Evolutionary conservation across 2,888 invertebrate genomes (phyloP).

Genomic region (Chesias legatella): DNA sequence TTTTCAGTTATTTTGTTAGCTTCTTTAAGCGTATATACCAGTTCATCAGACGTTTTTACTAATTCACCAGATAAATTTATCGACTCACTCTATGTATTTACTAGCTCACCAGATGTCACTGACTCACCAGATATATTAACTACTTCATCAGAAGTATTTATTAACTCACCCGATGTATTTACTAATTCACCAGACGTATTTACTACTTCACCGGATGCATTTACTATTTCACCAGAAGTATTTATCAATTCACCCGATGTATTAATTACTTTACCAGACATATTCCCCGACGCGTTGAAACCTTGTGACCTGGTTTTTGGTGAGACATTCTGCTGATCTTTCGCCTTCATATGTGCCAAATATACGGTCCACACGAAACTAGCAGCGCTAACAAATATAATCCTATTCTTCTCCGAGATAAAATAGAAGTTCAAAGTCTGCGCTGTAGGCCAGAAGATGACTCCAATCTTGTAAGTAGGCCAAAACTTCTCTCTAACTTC

Average conservation of each 20-base stretch:
- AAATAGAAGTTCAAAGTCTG: conserved; percentile 87
- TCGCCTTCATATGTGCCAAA: conserved; percentile 86
- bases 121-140: background rate
- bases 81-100: background rate
- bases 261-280: background rate
- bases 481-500: conserved; percentile 86
- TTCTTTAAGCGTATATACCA: background rate
- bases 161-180: background rate
- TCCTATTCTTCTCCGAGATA: conserved; percentile 86
- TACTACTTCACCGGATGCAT: background rate
- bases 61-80: background rate
- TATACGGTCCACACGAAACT: conserved; percentile 89
- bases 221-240: background rate
- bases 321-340: conserved; percentile 43
- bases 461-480: conserved; percentile 85
- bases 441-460: conserved; percentile 85
- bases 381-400: conserved; percentile 85
- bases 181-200: background rate
- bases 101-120: background rate
- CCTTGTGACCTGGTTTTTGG: background rate
- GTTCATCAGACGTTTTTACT: background rate
- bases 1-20: no score
- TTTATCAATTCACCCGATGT: background rate
- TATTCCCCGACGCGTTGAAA: background rate
- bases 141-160: background rate